Conservation (phyloP, 2,888 invertebrate genomes). For the Xylocampa areola region DNA sequence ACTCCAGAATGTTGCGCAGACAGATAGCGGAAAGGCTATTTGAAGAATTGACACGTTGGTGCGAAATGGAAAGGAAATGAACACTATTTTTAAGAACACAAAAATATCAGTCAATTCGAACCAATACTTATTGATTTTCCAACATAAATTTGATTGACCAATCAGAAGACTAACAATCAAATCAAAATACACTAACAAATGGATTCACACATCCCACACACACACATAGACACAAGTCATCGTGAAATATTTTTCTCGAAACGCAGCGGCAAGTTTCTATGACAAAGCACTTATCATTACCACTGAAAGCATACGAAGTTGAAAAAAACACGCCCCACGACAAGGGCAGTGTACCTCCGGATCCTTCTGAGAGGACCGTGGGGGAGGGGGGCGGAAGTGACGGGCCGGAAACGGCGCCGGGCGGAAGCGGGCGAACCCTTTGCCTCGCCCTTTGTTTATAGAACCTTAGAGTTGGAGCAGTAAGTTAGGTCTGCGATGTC, state of each 20-base stretch:
- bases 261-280: constrained; percentile 50
- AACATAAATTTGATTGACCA: too few species aligned
- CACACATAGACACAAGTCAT: constrained; percentile 13
- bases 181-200: background rate
- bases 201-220: constrained; percentile 5
- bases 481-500: constrained; percentile 33
- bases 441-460: constrained; percentile 82
- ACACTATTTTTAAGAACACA: too few species aligned
- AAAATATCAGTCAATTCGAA: too few species aligned
- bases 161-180: background rate
- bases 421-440: constrained; percentile 84
- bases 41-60: too few species aligned
- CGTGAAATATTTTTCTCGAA: constrained; percentile 30
- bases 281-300: constrained; percentile 71
- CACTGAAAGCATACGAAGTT: constrained; percentile 66
- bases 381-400: constrained; percentile 63
- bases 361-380: constrained; percentile 53
- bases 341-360: constrained; percentile 60
- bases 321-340: constrained; percentile 61
- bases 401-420: constrained; percentile 81
- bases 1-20: too few species aligned
- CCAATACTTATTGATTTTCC: too few species aligned
- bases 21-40: too few species aligned
- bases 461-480: constrained; percentile 46
- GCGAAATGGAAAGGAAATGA: too few species aligned